Base-by-base conservation (phyloP, 2,113 vertebrate species). In the Ranitomeya imitator region DNA sequence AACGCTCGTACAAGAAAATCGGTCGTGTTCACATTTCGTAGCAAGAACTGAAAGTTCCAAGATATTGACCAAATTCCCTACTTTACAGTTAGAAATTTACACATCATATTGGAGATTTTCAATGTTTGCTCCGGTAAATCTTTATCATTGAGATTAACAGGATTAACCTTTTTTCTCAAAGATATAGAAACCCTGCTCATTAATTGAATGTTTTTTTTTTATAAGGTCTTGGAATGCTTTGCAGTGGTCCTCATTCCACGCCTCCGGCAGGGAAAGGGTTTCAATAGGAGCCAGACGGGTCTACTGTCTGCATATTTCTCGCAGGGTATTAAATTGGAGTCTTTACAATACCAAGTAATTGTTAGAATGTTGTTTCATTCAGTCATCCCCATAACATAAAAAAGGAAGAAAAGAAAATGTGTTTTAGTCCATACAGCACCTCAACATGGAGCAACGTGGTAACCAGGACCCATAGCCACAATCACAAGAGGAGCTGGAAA, bases 291-390 rank as follows among this genome's bases (percentile, higher is more conserved):
- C 61, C 86, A 87, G 86, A 80, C 61, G 10, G 78, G 76, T 71
- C 51, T 80, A 10, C 78, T 71, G 86, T 87, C 86, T 87, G 86
- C 86, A 87, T 87, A 80, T 57, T 87, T 87, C 78, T 87, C 78
- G 23, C 19, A 65, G 77, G 77, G 63, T 87, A 87, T 87, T 71
- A 87, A 31, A 63, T 26, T 71, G 45, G 23, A 69, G 63, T 26
- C 63, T 55, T 80, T 31, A 71, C 26, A 26, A 71, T 55, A 71
- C 23, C 63, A n/a, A 80, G 52, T 87, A 18, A 71, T 79, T 87
- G 78, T 80, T 60, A 52, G 86, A 79, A 87, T 80, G 77, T 52
- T 67, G 45, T 71, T 80, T 55, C 8, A 71, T 69, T 51, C 51
- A 57, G 9, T 57, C n/a, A 55, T 87, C 86, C 18, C 45, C 52